Evolutionary conservation across 2,888 invertebrate genomes (phyloP).

Genomic region (Mechanitis messenoides): DNA sequence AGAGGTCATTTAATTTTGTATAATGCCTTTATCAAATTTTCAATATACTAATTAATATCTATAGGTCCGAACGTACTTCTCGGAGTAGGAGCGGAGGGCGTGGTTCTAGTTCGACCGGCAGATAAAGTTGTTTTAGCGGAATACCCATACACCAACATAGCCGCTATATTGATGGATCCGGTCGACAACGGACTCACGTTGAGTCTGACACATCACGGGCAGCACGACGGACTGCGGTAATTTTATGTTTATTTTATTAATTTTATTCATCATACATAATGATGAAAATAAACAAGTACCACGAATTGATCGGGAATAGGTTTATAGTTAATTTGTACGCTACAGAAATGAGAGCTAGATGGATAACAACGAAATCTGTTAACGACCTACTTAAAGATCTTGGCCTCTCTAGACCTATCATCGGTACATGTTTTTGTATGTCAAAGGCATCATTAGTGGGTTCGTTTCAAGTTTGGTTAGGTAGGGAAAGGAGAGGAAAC

Average conservation of each 20-base stretch:
- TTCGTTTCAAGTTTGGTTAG: no score
- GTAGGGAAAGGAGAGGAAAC: no score
- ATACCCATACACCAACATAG: conserved; percentile 92
- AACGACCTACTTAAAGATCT: no score
- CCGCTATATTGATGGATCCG: conserved; percentile 92
- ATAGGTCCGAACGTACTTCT: conserved; percentile 79
- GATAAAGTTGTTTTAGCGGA: conserved; percentile 95
- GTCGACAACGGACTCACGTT: conserved; percentile 95
- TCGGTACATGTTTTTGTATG: no score
- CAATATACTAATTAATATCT: conserved; percentile 1
- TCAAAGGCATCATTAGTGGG: no score
- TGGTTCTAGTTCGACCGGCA: conserved; percentile 92
- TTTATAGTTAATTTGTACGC: no score
- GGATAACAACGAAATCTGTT: no score
- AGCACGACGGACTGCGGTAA: conserved; percentile 75
- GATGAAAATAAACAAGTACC: no score
- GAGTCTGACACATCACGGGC: conserved; percentile 84
- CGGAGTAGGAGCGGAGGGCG: conserved; percentile 93
- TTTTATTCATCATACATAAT: no score
- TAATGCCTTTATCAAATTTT: background rate
- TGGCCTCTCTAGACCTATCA: no score
- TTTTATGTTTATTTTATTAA: conserved; percentile 1
- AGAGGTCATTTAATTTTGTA: background rate
- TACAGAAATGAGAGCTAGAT: no score
- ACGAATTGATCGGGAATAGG: no score